phyloP scores from a whole-genome alignment of 1,140 invertebrate genomes.

The Tribolium castaneum region DNA sequence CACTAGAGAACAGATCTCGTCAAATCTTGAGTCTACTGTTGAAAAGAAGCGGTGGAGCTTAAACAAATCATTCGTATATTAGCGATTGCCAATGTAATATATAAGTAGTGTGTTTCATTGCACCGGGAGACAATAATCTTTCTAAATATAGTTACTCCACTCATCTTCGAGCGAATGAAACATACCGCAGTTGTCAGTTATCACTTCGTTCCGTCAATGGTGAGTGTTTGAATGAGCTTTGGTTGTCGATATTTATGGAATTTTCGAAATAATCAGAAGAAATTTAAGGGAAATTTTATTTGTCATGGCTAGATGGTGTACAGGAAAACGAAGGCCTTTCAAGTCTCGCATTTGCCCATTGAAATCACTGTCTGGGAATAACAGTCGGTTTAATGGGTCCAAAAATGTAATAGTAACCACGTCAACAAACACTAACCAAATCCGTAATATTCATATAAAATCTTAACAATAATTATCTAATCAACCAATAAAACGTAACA shows the following conservation, averaged over 20 bases:
- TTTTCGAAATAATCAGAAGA: background rate
- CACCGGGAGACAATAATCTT: background rate
- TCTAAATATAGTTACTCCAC: too few relatives aligned
- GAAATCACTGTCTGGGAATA: constrained; percentile 52
- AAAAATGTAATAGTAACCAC: constrained; percentile 26
- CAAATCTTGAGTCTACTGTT: constrained; percentile 4
- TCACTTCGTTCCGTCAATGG: constrained; percentile 56
- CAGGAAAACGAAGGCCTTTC: constrained; percentile 27
- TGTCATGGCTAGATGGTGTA: constrained; percentile 31
- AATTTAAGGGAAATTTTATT: constrained; percentile 38
- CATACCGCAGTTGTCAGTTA: constrained; percentile 41
- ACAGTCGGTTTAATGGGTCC: constrained; percentile 39
- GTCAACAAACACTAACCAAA: constrained; percentile 54
- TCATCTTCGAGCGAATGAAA: background rate
- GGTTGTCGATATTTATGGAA: background rate
- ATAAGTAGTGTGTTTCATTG: constrained; percentile 38
- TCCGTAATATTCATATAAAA: constrained; percentile 62
- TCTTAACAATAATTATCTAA: constrained; percentile 61
- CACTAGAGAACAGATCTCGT: constrained; percentile 30
- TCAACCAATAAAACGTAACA: constrained; percentile 53
- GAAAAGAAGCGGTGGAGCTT: constrained; percentile 51
- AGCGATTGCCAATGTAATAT: constrained; percentile 56
- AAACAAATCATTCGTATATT: constrained; percentile 48
- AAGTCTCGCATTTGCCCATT: constrained; percentile 44
- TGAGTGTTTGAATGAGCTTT: constrained; percentile 50